Evolutionary conservation across 2,797 vertebrate genomes (phyloP).

Genomic region (Poeciliopsis turneri): DNA sequence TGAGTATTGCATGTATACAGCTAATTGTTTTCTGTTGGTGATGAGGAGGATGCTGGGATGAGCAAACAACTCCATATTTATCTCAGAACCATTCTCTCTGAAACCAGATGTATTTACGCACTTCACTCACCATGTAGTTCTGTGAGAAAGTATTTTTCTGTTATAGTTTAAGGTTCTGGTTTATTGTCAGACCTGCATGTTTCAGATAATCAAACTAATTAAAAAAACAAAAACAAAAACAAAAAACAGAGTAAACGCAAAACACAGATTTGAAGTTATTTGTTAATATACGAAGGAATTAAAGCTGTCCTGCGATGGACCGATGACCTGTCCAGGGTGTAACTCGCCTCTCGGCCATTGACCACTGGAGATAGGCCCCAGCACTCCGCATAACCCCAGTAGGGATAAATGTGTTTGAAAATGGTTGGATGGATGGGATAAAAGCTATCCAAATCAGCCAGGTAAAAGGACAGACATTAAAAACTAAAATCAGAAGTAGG

Average conservation of each 20-base stretch:
- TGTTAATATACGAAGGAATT: background rate
- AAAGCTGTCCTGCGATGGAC: background rate
- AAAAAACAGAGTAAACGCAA: background rate
- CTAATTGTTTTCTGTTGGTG: constrained; percentile 6
- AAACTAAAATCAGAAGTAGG: background rate
- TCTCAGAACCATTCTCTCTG: constrained; percentile 6
- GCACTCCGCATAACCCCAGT: no score
- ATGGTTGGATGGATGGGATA: background rate
- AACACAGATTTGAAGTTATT: background rate
- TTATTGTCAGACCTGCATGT: background rate
- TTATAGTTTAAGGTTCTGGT: background rate
- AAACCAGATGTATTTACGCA: background rate
- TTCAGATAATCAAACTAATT: background rate
- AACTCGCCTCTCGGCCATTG: no score
- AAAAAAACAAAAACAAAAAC: background rate
- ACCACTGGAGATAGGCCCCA: no score
- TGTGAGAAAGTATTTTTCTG: background rate
- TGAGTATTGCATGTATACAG: background rate
- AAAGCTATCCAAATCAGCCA: background rate
- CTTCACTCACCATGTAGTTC: background rate
- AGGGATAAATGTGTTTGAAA: no score
- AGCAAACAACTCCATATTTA: constrained; percentile 7
- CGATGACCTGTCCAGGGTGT: no score
- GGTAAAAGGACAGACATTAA: background rate
- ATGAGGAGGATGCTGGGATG: constrained; percentile 7